Evolutionary conservation across 30 jellyfish, hydroid and myxozoan genomes (phyloP), one percentile per base, ranked within the genome.

Genomic region (Aurelia coerulea): DNA sequence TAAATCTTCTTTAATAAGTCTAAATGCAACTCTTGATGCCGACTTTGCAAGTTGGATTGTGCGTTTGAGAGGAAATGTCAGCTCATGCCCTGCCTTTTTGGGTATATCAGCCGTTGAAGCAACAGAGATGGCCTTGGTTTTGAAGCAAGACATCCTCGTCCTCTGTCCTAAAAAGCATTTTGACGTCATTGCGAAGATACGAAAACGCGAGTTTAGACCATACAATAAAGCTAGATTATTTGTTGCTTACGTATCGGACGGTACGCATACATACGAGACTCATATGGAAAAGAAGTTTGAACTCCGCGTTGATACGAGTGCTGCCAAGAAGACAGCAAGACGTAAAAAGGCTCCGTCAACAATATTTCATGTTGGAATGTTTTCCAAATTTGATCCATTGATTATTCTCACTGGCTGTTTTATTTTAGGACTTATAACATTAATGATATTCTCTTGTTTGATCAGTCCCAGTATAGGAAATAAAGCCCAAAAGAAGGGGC

Each of bases 241-340:
- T 54, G 62, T 82, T 11, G 84, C 72, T 19, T 82, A 82, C 41
- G 71, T 69, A 35, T 65, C 53, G 17, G 83, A 82, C 39, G 85
- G 91, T 15, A 69, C 37, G 6, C 83, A 68, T 68, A 63, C 73
- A 51, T 82, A 82, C 69, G 91, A 82, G 78, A 58, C 68, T 56
- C 84, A 68, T 33, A 71, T 82, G 75, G 91, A 82, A 58, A 82
- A 82, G 84, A 19, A 60, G 31, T 17, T 9, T 1, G 91, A 82
- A 62, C 23, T 82, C 68, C 12, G 14, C 8, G 78, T 82, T 3
- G 73, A 5, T 2, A 71, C 35, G 15, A 32, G 49, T 14, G 2
- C 60, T 29, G 62, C 23, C n/a, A 4, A n/a, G 68, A 54, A 56
- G 58, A 16, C 7, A 14, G 13, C 16, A 3, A 65, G 18, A 35